Percentiles rank a stretch among this genome's conserved stretches.
phyloP scores from a whole-genome alignment of 2,797 vertebrate genomes.

The Pangasius mekongensis region DNA sequence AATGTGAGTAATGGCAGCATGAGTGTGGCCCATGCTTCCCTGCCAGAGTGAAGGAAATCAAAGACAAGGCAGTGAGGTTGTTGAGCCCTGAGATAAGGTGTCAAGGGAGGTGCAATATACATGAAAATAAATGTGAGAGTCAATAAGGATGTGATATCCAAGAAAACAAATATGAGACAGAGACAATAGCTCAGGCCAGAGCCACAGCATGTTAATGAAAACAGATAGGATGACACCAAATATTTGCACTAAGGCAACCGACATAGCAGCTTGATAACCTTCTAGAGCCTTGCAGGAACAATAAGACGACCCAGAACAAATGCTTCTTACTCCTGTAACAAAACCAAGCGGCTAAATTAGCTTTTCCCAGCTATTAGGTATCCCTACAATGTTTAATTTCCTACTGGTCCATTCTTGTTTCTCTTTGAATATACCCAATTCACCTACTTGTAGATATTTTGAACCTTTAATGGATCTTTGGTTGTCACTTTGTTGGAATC shows the following conservation, averaged over 20 bases:
- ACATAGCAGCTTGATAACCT: constrained; percentile 18
- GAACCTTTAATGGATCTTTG: neutral
- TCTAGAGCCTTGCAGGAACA: neutral
- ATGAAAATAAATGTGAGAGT: constrained; percentile 28
- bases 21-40: constrained; percentile 30
- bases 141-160: constrained; percentile 49
- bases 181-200: constrained; percentile 47
- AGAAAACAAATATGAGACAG: constrained; percentile 54
- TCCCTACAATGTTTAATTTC: neutral
- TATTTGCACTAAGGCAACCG: constrained; percentile 12
- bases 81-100: constrained; percentile 57
- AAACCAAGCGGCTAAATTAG: no score
- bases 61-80: constrained; percentile 42
- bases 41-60: constrained; percentile 2
- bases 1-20: constrained; percentile 36
- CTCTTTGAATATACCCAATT: neutral
- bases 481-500: neutral
- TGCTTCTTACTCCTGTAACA: neutral
- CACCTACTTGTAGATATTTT: neutral
- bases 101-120: constrained; percentile 33
- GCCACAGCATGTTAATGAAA: constrained; percentile 50
- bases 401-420: neutral
- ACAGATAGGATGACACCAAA: constrained; percentile 38
- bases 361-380: neutral
- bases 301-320: neutral